These are phyloP conservation scores for Mesorhabditis belari DNA, from an alignment of 2,888 invertebrate genomes.

Conservation along the genomic window DNA sequence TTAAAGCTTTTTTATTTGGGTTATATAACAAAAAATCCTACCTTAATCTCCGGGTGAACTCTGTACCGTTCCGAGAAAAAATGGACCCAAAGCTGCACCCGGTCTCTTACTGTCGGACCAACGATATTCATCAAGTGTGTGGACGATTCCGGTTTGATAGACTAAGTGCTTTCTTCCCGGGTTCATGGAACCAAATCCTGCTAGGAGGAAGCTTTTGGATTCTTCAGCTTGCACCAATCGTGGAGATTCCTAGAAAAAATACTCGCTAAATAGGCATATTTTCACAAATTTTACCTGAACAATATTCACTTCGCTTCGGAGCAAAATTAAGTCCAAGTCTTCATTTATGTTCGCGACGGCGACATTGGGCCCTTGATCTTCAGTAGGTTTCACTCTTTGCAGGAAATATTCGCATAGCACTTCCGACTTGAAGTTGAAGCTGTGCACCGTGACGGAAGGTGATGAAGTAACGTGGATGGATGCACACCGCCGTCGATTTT, in stretches of 20 bases:
- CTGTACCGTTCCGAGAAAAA: constrained; percentile 18
- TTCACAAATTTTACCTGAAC: constrained; percentile 10
- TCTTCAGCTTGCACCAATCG: constrained; percentile 12
- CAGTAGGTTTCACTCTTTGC: constrained; percentile 11
- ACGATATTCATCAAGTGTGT: constrained; percentile 13
- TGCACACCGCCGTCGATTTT: constrained; percentile 6
- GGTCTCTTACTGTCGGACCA: no score
- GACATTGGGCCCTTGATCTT: constrained; percentile 11
- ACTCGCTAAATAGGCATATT: no score
- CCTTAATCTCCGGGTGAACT: constrained; percentile 22
- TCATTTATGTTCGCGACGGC: constrained; percentile 20
- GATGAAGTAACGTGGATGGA: constrained; percentile 6
- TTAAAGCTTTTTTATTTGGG: no score
- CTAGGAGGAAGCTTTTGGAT: constrained; percentile 15
- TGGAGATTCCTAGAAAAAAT: constrained; percentile 20
- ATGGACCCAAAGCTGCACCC: no score
- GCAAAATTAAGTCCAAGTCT: constrained; percentile 15
- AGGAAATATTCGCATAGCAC: constrained; percentile 7
- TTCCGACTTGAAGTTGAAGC: constrained; percentile 4
- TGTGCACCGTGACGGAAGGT: constrained; percentile 7
- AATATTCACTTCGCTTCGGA: constrained; percentile 17
- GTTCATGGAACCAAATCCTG: constrained; percentile 14
- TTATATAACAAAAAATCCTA: no score
- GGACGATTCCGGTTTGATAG: constrained; percentile 17
- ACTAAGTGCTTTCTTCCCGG: no score